Evolutionary conservation across 2,888 invertebrate genomes (phyloP).

Genomic region (Dryococelus australis): DNA sequence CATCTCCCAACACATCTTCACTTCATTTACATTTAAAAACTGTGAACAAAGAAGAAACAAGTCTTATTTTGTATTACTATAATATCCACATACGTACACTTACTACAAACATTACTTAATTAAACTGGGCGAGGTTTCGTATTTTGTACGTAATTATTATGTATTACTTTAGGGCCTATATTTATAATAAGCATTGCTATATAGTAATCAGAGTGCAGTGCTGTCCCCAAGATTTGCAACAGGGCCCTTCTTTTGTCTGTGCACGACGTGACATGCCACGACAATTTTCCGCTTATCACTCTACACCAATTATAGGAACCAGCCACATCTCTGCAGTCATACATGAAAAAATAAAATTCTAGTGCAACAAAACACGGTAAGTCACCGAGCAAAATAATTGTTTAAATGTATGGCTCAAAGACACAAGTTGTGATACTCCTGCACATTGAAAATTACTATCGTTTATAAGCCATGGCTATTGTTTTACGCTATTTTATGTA

Average conservation of each 20-base stretch:
- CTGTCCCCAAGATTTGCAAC: slow-evolving; percentile 28
- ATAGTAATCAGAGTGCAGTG: slow-evolving; percentile 33
- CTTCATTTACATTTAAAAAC: slow-evolving; percentile 43
- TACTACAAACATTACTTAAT: slow-evolving; percentile 46
- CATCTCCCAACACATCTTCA: slow-evolving; percentile 46
- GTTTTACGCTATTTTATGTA: not conserved
- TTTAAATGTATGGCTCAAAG: not conserved
- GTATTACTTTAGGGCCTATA: slow-evolving; percentile 40
- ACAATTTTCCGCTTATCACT: slow-evolving; percentile 28
- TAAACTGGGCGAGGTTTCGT: slow-evolving; percentile 49
- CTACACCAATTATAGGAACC: not conserved
- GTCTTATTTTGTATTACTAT: slow-evolving; percentile 40
- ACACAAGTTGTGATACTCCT: not conserved
- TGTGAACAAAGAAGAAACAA: slow-evolving; percentile 47
- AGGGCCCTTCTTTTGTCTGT: slow-evolving; percentile 21
- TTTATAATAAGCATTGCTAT: slow-evolving; percentile 47
- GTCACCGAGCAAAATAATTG: not conserved
- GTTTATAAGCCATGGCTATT: not conserved
- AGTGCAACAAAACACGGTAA: not conserved
- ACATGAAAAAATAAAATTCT: not conserved
- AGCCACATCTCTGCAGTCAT: slow-evolving; percentile 3
- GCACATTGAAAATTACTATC: not conserved
- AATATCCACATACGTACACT: slow-evolving; percentile 48
- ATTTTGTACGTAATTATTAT: slow-evolving; percentile 50
- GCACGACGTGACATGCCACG: slow-evolving; percentile 24